phyloP scores from a whole-genome alignment of 2,888 invertebrate species.

The Augochlorella aurata region DNA sequence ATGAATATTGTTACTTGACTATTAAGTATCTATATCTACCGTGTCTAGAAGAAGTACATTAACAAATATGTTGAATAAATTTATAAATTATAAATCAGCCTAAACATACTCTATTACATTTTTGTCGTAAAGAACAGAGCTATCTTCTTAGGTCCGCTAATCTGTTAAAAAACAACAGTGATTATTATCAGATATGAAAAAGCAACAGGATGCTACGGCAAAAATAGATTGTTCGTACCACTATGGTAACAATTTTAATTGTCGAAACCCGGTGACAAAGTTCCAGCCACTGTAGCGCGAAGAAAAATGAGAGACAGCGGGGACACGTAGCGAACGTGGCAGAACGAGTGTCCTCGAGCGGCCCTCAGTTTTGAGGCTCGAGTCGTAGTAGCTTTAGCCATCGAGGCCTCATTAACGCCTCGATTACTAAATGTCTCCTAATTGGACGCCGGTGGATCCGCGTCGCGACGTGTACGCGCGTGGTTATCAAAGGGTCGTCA shows the following conservation, averaged over 20 bases:
- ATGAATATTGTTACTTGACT: too few relatives aligned
- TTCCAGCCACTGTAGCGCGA: not conserved
- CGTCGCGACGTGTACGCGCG: conserved; percentile 48
- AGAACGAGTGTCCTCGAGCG: not conserved
- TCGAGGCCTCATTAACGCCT: conserved; percentile 51
- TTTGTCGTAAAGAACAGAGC: too few relatives aligned
- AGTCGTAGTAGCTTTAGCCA: conserved; percentile 6
- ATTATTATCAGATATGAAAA: not conserved
- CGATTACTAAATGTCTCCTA: conserved; percentile 63
- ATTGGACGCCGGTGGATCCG: conserved; percentile 58
- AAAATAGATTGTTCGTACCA: not conserved
- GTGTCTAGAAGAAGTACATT: too few relatives aligned
- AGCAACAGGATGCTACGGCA: not conserved
- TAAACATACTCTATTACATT: too few relatives aligned
- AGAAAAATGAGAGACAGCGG: not conserved
- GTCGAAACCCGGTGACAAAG: not conserved
- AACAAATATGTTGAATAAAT: too few relatives aligned
- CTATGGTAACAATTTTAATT: not conserved
- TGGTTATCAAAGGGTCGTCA: conserved; percentile 72
- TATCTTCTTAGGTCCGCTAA: too few relatives aligned
- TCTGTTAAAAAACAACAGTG: not conserved
- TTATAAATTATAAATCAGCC: too few relatives aligned
- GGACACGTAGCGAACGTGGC: not conserved
- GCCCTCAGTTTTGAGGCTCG: conserved; percentile 8
- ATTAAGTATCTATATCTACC: too few relatives aligned